Percentiles rank a stretch among this genome's conserved stretches.
Evolutionary conservation across 2,797 vertebrate genomes (phyloP).

Genomic region (Lagocephalus sceleratus): DNA sequence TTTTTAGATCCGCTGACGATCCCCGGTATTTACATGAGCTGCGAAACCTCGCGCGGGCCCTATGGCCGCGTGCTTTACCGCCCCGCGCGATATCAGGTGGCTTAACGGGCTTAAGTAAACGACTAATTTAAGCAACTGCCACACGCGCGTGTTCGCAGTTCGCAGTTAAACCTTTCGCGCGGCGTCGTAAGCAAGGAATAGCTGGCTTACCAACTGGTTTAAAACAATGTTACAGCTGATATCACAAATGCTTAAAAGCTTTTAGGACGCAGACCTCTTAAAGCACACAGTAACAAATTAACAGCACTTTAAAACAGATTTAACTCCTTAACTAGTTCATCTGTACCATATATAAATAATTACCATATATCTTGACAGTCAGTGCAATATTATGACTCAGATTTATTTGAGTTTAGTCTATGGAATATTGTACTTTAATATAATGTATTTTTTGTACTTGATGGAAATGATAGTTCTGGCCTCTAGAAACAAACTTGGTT

Average conservation of each 20-base stretch:
- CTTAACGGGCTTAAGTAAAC: conserved; percentile 22
- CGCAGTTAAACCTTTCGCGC: conserved; percentile 1
- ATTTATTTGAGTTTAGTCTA: too few species aligned
- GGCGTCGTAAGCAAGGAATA: not conserved
- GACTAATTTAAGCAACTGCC: conserved; percentile 8
- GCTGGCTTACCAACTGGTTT: not conserved
- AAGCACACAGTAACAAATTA: conserved; percentile 7
- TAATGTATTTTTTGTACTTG: too few species aligned
- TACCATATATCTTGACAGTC: too few species aligned
- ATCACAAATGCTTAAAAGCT: conserved; percentile 2
- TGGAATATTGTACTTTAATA: too few species aligned
- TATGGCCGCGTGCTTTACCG: conserved; percentile 22
- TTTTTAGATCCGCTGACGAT: conserved; percentile 74
- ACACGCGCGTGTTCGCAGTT: not conserved
- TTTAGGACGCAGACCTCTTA: conserved; percentile 1
- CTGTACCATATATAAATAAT: too few species aligned
- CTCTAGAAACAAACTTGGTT: too few species aligned
- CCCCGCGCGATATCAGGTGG: conserved; percentile 17
- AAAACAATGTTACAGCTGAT: conserved; percentile 1
- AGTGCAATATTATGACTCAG: too few species aligned
- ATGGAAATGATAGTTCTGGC: too few species aligned
- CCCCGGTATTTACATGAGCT: conserved; percentile 52
- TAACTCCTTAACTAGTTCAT: too few species aligned
- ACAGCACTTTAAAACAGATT: not conserved
- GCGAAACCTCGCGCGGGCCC: conserved; percentile 15